phyloP scores from a whole-genome alignment of 2,113 vertebrate genomes.

The Azemiops feae region DNA sequence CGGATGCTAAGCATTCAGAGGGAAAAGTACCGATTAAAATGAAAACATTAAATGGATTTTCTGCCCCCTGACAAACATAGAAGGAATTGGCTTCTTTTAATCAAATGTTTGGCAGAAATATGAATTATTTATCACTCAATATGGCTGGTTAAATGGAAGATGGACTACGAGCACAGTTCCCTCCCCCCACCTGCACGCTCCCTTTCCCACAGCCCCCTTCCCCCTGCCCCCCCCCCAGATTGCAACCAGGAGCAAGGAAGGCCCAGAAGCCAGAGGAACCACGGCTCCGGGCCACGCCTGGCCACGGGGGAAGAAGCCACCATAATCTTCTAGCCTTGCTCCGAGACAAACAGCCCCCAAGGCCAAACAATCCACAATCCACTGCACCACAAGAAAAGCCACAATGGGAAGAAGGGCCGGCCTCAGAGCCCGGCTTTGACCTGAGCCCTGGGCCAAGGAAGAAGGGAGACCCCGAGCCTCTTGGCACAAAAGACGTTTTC shows the following conservation, averaged over 20 bases:
- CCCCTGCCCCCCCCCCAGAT: background rate
- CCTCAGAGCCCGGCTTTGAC: rapidly evolving
- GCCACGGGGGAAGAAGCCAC: background rate
- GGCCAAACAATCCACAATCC: background rate
- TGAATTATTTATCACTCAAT: slow-evolving; percentile 80
- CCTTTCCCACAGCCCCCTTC: background rate
- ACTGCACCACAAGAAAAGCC: background rate
- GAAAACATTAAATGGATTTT: slow-evolving; percentile 67
- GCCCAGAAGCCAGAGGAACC: background rate
- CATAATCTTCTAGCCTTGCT: background rate
- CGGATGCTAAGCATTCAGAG: slow-evolving; percentile 57
- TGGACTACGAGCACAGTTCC: slow-evolving; percentile 62
- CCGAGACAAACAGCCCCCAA: background rate
- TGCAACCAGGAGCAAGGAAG: slow-evolving; percentile 1
- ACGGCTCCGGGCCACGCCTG: background rate
- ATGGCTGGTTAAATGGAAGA: slow-evolving; percentile 74
- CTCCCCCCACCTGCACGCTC: slow-evolving; percentile 5
- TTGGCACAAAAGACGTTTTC: background rate
- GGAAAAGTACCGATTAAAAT: slow-evolving; percentile 66
- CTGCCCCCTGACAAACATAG: slow-evolving; percentile 70
- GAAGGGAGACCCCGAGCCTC: background rate
- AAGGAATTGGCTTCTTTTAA: slow-evolving; percentile 73
- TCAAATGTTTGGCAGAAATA: slow-evolving; percentile 75
- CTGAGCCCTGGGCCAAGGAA: background rate
- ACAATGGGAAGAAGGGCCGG: background rate